Evolutionary conservation across 1,140 invertebrate species (phyloP).

Genomic region (Augochlora pura): DNA sequence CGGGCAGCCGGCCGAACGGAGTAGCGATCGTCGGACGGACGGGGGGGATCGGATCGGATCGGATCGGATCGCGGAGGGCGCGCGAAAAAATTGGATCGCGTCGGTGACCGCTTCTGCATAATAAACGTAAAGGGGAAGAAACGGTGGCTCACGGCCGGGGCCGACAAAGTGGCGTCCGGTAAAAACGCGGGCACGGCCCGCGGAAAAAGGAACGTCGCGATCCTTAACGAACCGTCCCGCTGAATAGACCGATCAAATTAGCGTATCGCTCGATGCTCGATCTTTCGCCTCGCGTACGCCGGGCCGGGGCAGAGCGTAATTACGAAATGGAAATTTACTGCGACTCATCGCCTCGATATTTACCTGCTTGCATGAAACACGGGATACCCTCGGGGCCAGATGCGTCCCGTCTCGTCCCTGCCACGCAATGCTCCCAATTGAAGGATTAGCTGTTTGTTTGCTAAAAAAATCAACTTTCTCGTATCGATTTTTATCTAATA

Average conservation of each 20-base stretch:
- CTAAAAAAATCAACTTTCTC: no score
- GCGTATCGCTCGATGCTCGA: conserved; percentile 33
- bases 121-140: not conserved
- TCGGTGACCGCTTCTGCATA: not conserved
- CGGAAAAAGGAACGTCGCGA: conserved; percentile 16
- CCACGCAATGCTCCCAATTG: no score
- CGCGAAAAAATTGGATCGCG: conserved; percentile 26
- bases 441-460: no score
- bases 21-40: no score
- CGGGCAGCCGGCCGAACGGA: conserved; percentile 15
- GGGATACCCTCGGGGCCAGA: no score
- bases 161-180: conserved; percentile 33
- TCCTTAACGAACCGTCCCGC: conserved; percentile 33
- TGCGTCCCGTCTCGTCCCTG: no score
- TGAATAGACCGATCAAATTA: conserved; percentile 52
- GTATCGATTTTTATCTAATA: no score
- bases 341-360: conserved; percentile 25
- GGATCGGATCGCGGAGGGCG: not conserved
- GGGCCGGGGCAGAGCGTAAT: not conserved
- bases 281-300: not conserved
- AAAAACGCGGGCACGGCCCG: not conserved
- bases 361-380: not conserved
- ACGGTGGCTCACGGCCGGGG: not conserved
- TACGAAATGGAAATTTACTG: conserved; percentile 24
- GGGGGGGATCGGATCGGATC: conserved; percentile 29